Percentiles rank a stretch among this genome's conserved stretches.
Evolutionary conservation across 2,113 vertebrate genomes (phyloP).

Genomic region (Gymnorhina tibicen): DNA sequence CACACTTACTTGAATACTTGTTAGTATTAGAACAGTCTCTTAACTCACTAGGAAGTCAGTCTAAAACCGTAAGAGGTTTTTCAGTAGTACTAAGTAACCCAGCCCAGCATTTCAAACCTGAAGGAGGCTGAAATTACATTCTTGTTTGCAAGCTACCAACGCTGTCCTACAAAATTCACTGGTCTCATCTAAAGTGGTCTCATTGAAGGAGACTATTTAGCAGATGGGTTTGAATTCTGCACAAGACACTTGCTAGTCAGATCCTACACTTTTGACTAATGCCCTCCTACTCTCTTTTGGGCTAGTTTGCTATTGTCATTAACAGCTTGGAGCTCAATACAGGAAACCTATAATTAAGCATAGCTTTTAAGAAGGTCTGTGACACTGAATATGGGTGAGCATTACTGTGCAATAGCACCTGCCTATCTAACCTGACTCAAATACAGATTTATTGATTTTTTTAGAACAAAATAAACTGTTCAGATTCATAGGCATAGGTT

Average conservation of each 20-base stretch:
- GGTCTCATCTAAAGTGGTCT: not conserved
- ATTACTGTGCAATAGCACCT: constrained; percentile 46
- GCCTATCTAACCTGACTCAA: constrained; percentile 32
- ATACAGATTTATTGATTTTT: not conserved
- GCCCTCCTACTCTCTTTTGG: not conserved
- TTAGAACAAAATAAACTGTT: constrained; percentile 50
- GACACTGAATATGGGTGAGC: constrained; percentile 6
- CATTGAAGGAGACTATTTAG: not conserved
- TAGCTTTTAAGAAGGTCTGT: not conserved
- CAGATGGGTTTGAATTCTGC: not conserved
- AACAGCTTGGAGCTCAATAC: not conserved
- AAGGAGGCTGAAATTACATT: not conserved
- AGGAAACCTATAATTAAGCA: not conserved
- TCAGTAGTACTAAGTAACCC: constrained; percentile 3
- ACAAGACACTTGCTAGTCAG: not conserved
- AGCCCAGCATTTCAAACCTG: not conserved
- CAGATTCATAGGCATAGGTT: constrained; percentile 34
- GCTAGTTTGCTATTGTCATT: not conserved
- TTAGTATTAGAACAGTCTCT: not conserved
- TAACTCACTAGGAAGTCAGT: not conserved
- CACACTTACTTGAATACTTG: not conserved
- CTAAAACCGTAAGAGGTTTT: not conserved
- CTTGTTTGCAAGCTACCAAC: not conserved
- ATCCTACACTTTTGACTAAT: not conserved
- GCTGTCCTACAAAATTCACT: not conserved